These are phyloP conservation scores for Masticophis lateralis DNA, from an alignment of 2,797 vertebrate genomes.

Conservation along the genomic window DNA sequence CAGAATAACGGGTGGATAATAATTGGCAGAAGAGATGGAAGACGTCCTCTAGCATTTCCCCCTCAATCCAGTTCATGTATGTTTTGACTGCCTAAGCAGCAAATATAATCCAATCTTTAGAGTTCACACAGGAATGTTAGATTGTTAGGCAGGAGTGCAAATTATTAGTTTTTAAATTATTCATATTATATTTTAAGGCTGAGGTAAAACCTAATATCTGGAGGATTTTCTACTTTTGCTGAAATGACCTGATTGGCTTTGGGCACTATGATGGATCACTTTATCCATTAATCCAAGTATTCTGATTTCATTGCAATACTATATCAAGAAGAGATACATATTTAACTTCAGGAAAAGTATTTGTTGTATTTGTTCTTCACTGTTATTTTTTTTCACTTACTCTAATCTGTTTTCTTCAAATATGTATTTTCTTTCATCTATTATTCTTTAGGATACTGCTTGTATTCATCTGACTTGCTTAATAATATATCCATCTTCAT, in stretches of 20 bases:
- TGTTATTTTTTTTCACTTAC: neutral
- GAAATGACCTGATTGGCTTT: neutral
- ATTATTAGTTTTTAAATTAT: neutral
- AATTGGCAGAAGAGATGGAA: neutral
- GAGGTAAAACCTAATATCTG: neutral
- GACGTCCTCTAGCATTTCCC: neutral
- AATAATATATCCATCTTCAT: neutral
- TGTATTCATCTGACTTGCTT: neutral
- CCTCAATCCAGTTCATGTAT: neutral
- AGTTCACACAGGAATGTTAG: neutral
- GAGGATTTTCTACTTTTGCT: neutral
- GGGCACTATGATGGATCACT: neutral
- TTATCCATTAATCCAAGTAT: neutral
- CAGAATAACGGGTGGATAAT: neutral
- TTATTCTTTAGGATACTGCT: neutral
- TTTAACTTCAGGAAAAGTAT: neutral
- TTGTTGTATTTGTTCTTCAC: neutral
- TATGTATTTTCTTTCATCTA: neutral
- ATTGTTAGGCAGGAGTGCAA: neutral
- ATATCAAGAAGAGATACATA: neutral
- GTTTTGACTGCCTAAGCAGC: neutral
- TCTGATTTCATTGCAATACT: neutral
- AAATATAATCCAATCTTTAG: neutral
- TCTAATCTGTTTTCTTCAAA: neutral
- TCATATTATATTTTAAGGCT: neutral